A percentile compares a stretch with the other conserved stretches of the same genome.
Evolutionary conservation across 1,140 invertebrate genomes (phyloP).

Genomic region (Chrysomallon squamiferum): DNA sequence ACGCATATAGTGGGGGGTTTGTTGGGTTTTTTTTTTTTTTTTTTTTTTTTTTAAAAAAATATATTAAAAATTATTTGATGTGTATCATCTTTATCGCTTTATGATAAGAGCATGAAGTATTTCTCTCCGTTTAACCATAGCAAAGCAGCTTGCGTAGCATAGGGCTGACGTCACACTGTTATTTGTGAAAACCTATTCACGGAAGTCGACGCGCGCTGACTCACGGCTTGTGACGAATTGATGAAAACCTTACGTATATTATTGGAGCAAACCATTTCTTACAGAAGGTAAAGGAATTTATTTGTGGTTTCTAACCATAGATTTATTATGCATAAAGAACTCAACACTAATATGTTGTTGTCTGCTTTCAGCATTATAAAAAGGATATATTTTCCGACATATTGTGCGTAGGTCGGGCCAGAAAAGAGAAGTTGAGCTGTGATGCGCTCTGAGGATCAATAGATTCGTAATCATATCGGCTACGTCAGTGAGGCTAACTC

Average conservation of each 20-base stretch:
- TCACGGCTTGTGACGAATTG: conserved; percentile 4
- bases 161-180: conserved; percentile 3
- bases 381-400: neutral
- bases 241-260: conserved; percentile 4
- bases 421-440: neutral
- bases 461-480: neutral
- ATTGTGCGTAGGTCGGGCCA: neutral
- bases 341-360: neutral
- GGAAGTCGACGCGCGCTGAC: conserved; percentile 7
- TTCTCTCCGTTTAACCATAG: too few relatives aligned
- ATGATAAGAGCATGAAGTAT: too few relatives aligned
- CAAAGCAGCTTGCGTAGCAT: neutral
- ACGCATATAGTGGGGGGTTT: too few relatives aligned
- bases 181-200: neutral
- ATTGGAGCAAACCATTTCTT: neutral
- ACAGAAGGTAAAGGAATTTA: neutral
- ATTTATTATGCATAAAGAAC: neutral
- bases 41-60: too few relatives aligned
- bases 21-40: too few relatives aligned
- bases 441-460: neutral
- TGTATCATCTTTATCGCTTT: too few relatives aligned
- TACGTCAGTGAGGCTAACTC: conserved; percentile 22
- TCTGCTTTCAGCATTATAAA: neutral
- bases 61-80: too few relatives aligned
- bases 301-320: neutral